Conservation (phyloP, 2,113 vertebrate species). For the Corvus moneduloides region DNA sequence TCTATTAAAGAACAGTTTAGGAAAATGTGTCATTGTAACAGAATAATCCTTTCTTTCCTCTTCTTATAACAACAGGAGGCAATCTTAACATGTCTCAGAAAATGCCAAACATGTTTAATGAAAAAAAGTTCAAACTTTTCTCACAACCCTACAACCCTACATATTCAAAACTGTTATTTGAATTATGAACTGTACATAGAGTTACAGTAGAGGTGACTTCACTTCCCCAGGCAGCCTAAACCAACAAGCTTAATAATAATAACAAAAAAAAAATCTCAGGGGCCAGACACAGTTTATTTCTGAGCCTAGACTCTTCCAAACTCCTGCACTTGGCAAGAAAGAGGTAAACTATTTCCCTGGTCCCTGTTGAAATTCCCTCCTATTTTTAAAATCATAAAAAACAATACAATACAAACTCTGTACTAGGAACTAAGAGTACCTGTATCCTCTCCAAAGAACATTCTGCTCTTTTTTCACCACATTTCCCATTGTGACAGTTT, state of each 20-base stretch:
- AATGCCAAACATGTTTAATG: slow-evolving; percentile 40
- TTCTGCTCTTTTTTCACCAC: not conserved
- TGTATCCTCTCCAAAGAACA: not conserved
- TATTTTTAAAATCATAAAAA: not conserved
- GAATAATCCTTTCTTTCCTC: slow-evolving; percentile 11
- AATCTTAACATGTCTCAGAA: not conserved
- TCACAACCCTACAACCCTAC: slow-evolving; percentile 48
- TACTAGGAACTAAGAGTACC: not conserved
- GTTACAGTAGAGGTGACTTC: slow-evolving; percentile 26
- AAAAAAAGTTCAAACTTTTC: slow-evolving; percentile 61
- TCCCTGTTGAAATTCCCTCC: not conserved
- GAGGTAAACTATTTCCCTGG: not conserved
- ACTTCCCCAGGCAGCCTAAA: slow-evolving; percentile 1
- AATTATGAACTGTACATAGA: slow-evolving; percentile 13
- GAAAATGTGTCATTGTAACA: slow-evolving; percentile 6
- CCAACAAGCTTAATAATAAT: not conserved
- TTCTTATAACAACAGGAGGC: not conserved
- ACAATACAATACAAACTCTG: not conserved
- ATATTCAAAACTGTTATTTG: not conserved
- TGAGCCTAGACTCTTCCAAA: not conserved
- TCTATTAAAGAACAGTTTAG: not conserved
- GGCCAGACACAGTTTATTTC: not conserved
- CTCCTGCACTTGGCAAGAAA: not conserved
- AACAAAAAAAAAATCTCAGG: not conserved
- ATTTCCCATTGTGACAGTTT: not conserved